phyloP scores from a whole-genome alignment of 2,113 vertebrate species.

The Meles meles region DNA sequence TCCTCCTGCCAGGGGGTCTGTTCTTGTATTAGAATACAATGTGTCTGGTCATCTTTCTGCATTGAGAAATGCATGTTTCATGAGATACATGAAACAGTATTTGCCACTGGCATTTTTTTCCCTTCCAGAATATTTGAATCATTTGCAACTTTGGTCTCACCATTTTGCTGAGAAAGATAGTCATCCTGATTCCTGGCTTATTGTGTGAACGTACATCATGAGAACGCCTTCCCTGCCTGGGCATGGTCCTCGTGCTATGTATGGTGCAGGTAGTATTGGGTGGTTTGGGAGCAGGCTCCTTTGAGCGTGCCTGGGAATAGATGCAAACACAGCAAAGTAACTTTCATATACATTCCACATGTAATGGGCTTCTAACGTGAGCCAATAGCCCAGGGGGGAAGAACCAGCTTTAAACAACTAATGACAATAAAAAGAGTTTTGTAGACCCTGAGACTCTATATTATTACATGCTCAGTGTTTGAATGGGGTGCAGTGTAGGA shows the following conservation, averaged over 20 bases:
- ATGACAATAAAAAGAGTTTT: neutral
- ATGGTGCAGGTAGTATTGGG: neutral
- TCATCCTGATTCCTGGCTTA: neutral
- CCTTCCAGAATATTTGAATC: constrained; percentile 12
- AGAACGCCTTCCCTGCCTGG: neutral
- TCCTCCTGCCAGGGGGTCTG: neutral
- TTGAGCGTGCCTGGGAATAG: neutral
- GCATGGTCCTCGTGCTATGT: neutral
- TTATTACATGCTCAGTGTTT: neutral
- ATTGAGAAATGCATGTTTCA: constrained; percentile 29
- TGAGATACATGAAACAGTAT: constrained; percentile 24
- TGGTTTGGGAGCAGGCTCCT: neutral
- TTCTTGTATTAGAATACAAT: neutral
- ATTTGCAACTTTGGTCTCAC: neutral
- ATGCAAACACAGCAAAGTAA: neutral
- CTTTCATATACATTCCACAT: neutral
- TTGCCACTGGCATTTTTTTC: neutral
- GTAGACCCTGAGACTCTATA: neutral
- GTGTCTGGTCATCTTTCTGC: neutral
- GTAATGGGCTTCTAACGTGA: neutral
- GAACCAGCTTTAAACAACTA: neutral
- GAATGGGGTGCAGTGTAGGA: neutral
- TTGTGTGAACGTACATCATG: neutral
- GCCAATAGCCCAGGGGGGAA: neutral
- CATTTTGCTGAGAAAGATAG: neutral